Evolutionary conservation across 2,113 vertebrate genomes (phyloP), one percentile per base, ranked within the genome.

Genomic region (Amphiprion percula): DNA sequence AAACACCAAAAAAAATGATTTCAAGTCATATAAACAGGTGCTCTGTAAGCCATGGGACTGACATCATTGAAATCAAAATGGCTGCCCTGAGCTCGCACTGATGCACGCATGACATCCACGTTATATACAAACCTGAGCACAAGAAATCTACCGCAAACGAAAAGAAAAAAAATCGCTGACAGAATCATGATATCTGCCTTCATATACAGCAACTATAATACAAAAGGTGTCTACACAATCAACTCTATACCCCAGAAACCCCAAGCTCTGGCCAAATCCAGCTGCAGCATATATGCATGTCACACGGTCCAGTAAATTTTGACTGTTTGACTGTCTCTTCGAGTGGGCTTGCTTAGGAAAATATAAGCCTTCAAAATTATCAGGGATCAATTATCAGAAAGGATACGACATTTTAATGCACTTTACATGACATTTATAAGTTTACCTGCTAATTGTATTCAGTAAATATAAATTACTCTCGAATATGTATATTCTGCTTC

Each of bases 201-300:
- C 5, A 70, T 82, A 80, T 47, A 62, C 61, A 46, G 58, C n/a
- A 28, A 30, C 15, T 77, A 62, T 58, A 62, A 37, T 59, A 50
- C 17, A 4, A 24, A 68, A 55, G 56, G 61, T 70, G 33, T 15
- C 44, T 9, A 10, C 5, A 28, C 23, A 64, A 46, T 63, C 23
- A 56, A 44, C 4, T 15, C 15, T 16, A 19, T 21, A 8, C 1
- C 16, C 61, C 54, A 15, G 41, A 44, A 41, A 41, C 39, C n/a
- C 30, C 55, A 55, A 63, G 66, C 79, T 30, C 11, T 60, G 47
- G 19, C 47, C 65, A 64, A 26, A 26, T 37, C 54, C 75, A 75
- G 55, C 61, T 66, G 28, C 47, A 50, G 46, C 46, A 30, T 6
- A 30, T 30, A 30, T 30, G 47, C 15, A 19, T 49, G 47, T 49